Conservation (phyloP, 2,797 vertebrate genomes). For the Neosalanx taihuensis region DNA sequence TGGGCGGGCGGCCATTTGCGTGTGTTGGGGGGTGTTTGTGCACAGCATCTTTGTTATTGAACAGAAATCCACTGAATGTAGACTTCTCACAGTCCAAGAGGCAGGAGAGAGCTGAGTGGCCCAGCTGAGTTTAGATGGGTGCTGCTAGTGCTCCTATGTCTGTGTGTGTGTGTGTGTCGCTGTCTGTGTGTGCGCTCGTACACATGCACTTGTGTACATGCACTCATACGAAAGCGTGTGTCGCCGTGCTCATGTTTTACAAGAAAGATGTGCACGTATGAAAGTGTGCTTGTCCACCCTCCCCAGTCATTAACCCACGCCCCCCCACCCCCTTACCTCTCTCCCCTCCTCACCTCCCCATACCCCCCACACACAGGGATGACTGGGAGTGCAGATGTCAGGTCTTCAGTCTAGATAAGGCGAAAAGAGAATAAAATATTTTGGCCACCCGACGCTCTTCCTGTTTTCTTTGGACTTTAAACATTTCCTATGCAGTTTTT, state of each 20-base stretch:
- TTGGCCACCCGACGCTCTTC: constrained; percentile 77
- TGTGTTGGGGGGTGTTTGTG: constrained; percentile 49
- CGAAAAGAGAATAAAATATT: constrained; percentile 78
- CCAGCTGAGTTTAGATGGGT: constrained; percentile 71
- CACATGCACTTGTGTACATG: constrained; percentile 1
- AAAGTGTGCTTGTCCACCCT: background rate
- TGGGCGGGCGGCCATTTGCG: constrained; percentile 28
- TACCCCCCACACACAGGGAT: background rate
- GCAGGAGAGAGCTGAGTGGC: constrained; percentile 78
- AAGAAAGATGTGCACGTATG: background rate
- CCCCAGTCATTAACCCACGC: constrained; percentile 35
- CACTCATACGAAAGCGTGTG: background rate
- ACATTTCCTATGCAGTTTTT: constrained; percentile 99
- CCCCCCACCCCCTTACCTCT: background rate
- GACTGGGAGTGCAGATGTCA: constrained; percentile 65
- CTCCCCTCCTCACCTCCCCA: no score
- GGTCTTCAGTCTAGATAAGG: constrained; percentile 73
- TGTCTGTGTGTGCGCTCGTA: background rate
- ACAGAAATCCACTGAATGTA: constrained; percentile 88
- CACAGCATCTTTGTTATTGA: constrained; percentile 57
- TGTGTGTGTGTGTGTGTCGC: constrained; percentile 7
- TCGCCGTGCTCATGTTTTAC: background rate
- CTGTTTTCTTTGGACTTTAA: constrained; percentile 97
- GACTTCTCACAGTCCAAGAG: constrained; percentile 83
- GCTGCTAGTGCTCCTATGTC: constrained; percentile 54